Evolutionary conservation across 2,113 vertebrate species (phyloP).

Genomic region (Andinoacara biseriatus): DNA sequence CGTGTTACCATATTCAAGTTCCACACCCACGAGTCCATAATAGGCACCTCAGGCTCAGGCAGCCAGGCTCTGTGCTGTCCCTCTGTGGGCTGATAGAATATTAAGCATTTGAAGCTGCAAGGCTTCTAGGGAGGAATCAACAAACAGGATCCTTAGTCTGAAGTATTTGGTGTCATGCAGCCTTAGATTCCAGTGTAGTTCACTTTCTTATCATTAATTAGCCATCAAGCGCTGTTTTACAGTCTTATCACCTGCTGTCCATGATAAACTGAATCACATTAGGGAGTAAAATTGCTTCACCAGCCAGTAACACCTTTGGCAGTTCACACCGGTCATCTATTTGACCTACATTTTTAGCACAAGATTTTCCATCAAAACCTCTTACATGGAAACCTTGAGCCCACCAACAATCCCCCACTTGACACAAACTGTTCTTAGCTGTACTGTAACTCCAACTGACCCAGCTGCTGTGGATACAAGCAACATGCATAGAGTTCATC

Average conservation of each 20-base stretch:
- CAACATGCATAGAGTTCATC: conserved; percentile 37
- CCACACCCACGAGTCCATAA: conserved; percentile 34
- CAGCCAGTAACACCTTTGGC: not conserved
- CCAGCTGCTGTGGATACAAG: conserved; percentile 57
- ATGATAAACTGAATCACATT: conserved; percentile 45
- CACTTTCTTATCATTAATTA: conserved; percentile 51
- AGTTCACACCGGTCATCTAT: conserved; percentile 37
- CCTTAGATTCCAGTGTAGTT: conserved; percentile 40
- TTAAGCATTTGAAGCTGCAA: conserved; percentile 53
- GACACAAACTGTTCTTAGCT: conserved; percentile 52
- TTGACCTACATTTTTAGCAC: conserved; percentile 53
- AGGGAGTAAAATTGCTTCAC: conserved; percentile 13
- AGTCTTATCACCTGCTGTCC: conserved; percentile 40
- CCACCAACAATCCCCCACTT: conserved; percentile 43
- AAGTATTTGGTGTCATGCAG: conserved; percentile 56
- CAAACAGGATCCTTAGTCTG: conserved; percentile 35
- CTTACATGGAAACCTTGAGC: conserved; percentile 49
- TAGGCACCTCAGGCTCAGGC: conserved; percentile 25
- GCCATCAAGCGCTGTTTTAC: conserved; percentile 15
- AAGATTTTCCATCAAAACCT: conserved; percentile 62
- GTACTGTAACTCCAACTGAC: conserved; percentile 73
- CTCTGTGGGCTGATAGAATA: conserved; percentile 38
- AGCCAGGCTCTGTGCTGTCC: not conserved
- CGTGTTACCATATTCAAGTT: conserved; percentile 56
- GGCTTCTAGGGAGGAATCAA: conserved; percentile 36